A percentile compares a stretch with the other conserved stretches of the same genome.
These are phyloP conservation scores for Drosophila elegans DNA, from an alignment of 1,140 invertebrate genomes.

Conservation along the genomic window DNA sequence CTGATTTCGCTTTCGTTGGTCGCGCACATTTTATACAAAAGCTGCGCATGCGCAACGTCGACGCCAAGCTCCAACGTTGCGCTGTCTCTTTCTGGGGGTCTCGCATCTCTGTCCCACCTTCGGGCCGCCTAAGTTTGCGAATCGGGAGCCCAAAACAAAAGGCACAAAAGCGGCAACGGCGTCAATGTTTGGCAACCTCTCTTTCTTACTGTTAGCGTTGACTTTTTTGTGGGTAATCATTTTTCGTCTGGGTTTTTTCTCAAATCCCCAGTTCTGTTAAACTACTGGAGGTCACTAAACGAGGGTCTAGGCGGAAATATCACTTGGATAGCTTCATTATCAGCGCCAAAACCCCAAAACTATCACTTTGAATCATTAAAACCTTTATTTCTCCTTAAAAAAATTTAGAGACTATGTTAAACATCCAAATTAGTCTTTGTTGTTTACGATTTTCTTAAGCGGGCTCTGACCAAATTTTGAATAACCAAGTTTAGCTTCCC, in stretches of 20 bases:
- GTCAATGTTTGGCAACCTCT: slow-evolving; percentile 59
- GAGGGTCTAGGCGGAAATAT: slow-evolving; percentile 46
- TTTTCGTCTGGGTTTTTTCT: slow-evolving; percentile 34
- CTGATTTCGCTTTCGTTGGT: slow-evolving; percentile 79
- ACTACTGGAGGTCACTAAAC: slow-evolving; percentile 53
- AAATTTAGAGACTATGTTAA: slow-evolving; percentile 21
- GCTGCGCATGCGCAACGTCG: slow-evolving; percentile 61
- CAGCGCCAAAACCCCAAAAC: slow-evolving; percentile 4
- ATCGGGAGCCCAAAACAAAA: slow-evolving; percentile 77
- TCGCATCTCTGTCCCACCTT: slow-evolving; percentile 12
- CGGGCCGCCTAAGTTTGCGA: slow-evolving; percentile 41
- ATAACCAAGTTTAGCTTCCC: slow-evolving; percentile 58
- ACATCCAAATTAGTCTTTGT: slow-evolving; percentile 53
- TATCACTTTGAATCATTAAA: neutral
- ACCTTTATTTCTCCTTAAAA: slow-evolving; percentile 1
- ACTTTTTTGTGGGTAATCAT: slow-evolving; percentile 40
- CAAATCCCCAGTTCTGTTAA: slow-evolving; percentile 54
- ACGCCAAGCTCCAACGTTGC: slow-evolving; percentile 30
- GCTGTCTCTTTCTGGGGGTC: slow-evolving; percentile 9
- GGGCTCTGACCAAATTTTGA: slow-evolving; percentile 60
- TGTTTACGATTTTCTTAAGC: slow-evolving; percentile 47
- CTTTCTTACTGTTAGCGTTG: slow-evolving; percentile 15
- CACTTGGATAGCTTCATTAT: slow-evolving; percentile 6
- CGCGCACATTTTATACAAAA: slow-evolving; percentile 76
- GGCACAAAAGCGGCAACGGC: slow-evolving; percentile 27